Evolutionary conservation across 2,113 vertebrate genomes (phyloP).

Genomic region (Numida meleagris): DNA sequence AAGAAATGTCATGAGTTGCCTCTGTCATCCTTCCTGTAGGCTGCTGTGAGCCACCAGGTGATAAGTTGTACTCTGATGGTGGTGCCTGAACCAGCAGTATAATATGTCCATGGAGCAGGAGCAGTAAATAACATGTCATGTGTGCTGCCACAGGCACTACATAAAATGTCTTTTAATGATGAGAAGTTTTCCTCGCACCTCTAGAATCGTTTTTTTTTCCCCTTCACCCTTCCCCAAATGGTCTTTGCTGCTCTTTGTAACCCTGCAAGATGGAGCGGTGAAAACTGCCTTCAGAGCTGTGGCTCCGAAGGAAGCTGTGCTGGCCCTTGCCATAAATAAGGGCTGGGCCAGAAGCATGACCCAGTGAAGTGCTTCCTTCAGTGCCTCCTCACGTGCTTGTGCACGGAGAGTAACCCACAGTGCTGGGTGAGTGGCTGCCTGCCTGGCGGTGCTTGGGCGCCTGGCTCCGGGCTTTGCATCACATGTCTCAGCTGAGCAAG

Average conservation of each 20-base stretch:
- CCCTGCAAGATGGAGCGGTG: neutral
- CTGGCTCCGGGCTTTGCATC: neutral
- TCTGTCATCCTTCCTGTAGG: slow-evolving; percentile 34
- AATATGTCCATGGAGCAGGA: neutral
- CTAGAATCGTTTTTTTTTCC: neutral
- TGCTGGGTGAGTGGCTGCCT: neutral
- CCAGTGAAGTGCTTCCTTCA: neutral
- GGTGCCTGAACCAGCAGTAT: slow-evolving; percentile 51
- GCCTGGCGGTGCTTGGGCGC: neutral
- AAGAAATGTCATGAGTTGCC: slow-evolving; percentile 2
- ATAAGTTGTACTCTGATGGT: slow-evolving; percentile 54
- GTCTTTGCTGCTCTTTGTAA: neutral
- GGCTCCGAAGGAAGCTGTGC: neutral
- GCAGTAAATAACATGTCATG: slow-evolving; percentile 51
- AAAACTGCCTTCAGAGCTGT: accelerated
- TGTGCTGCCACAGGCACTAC: neutral
- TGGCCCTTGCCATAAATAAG: neutral
- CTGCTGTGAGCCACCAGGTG: slow-evolving; percentile 48
- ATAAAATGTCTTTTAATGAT: slow-evolving; percentile 44
- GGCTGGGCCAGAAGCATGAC: neutral
- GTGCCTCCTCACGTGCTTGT: neutral
- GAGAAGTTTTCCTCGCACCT: neutral
- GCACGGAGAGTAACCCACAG: neutral
- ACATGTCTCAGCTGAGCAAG: neutral
- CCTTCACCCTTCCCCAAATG: neutral